Evolutionary conservation across 2,113 vertebrate species (phyloP).

Genomic region (Labeo rohita): DNA sequence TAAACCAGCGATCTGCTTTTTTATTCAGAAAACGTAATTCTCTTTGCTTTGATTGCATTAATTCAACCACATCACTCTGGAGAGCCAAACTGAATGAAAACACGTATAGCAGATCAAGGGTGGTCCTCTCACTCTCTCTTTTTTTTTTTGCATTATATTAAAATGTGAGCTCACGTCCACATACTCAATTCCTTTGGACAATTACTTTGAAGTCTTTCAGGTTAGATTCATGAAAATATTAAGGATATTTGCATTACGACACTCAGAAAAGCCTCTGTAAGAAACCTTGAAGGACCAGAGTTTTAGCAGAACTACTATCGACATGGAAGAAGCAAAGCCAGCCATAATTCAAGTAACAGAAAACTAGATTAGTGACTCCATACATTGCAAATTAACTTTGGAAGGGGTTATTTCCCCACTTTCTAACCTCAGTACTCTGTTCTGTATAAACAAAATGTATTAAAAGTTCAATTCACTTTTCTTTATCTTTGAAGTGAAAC

Average conservation of each 20-base stretch:
- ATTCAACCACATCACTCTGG: constrained; percentile 9
- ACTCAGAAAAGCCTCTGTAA: not conserved
- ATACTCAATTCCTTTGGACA: not conserved
- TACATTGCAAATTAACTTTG: not conserved
- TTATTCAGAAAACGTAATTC: constrained; percentile 23
- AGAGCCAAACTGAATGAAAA: constrained; percentile 22
- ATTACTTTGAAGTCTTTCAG: not conserved
- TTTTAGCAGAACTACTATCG: not conserved
- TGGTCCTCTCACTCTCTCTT: not conserved
- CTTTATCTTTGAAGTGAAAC: not conserved
- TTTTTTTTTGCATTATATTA: constrained; percentile 19
- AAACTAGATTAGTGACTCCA: not conserved
- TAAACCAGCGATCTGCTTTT: constrained; percentile 14
- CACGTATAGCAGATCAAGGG: not conserved
- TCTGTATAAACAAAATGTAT: not conserved
- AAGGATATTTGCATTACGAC: not conserved
- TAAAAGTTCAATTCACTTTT: not conserved
- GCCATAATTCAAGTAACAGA: not conserved
- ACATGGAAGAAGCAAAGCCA: not conserved
- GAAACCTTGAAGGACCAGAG: not conserved
- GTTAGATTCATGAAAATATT: not conserved
- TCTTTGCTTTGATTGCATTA: constrained; percentile 27
- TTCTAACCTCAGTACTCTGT: not conserved
- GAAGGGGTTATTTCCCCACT: not conserved
- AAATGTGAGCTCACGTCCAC: constrained; percentile 49